Evolutionary conservation across 2,797 vertebrate species (phyloP), one percentile per base, ranked within the genome.

Genomic region (Sciaenops ocellatus): DNA sequence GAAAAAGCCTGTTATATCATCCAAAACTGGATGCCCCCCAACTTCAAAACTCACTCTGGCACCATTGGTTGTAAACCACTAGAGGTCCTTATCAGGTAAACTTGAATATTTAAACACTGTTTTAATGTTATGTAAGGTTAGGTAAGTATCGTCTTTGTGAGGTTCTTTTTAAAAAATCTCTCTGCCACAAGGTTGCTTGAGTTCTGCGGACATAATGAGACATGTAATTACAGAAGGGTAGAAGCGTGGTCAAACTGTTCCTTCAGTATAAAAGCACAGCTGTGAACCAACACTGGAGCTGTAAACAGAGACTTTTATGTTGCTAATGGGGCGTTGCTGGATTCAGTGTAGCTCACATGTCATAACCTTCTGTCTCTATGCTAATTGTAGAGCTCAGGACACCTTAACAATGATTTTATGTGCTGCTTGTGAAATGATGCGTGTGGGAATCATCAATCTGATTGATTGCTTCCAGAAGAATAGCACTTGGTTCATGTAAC

Each of bases 401-500:
- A 28, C 22, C 0, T 26, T 11, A 52, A 62, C 48, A 26, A 15
- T 52, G 10, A 67, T 6, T 22, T 47, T 55, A 55, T 56, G 41
- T 17, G 3, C 30, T 34, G 18, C 22, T 65, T 11, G 24, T 3
- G 41, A 16, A 15, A 54, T 15, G 15, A 41, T 1, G 5, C 10
- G 5, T 38, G 50, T 28, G 22, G 11, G 22, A 61, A 71, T 63
- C 38, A 48, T 44, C 50, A 46, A 22, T 67, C 4, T 66, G 46
- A 83, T 20, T 16, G 57, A 70, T 56, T 44, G 5, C 44, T 42
- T 65, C 51, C 18, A 7, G 68, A 61, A 47, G n/a, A 26, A 38
- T 17, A 64, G 38, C 74, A 51, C 20, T 65, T 57, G 52, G 17
- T 11, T 18, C 17, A n/a, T 16, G 46, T 46, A 61, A 56, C 82